Evolutionary conservation across 2,113 vertebrate genomes (phyloP), one percentile per base, ranked within the genome.

Genomic region (Pipa parva): DNA sequence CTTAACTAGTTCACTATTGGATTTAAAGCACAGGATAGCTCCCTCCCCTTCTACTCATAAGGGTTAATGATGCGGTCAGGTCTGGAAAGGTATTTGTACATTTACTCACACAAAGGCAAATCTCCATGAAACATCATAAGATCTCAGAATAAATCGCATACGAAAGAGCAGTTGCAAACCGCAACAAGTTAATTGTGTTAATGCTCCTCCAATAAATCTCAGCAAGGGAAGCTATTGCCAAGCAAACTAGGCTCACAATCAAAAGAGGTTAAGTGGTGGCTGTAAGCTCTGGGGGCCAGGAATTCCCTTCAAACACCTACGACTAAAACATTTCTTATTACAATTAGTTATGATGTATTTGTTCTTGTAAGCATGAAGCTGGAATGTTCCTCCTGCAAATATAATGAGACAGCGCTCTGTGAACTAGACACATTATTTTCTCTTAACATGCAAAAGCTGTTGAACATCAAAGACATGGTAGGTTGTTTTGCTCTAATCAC

Each of bases 301-400:
- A 21, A 21, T 22, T 49, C 46, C 46, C 46, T 24, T 22, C 15
- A 8, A 18, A 49, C 46, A 49, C 46, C 46, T 49, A 18, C 6
- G 42, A 2, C 42, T 46, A 6, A 13, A n/a, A 17, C 3, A 7
- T 46, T 49, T 5, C 46, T 22, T 18, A 49, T 49, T 20, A 48
- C 45, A 48, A 6, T 5, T 3, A 39, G 15, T 13, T 12, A 9
- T 7, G 3, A 13, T 18, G 15, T 20, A 46, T n/a, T 46, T 13
- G 18, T 20, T 46, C 15, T 39, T n/a, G 13, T 42, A n/a, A 6
- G 17, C 39, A 48, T 20, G 27, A 36, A 37, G 21, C 45, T 22
- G 49, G 55, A 22, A 58, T 67, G 64, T 67, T 67, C 59, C 50
- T 22, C 49, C 22, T 59, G 64, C 59, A 59, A 67, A 67, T 59